Conservation (phyloP, 2,888 invertebrate species). For the Leptogaster cylindrica region DNA sequence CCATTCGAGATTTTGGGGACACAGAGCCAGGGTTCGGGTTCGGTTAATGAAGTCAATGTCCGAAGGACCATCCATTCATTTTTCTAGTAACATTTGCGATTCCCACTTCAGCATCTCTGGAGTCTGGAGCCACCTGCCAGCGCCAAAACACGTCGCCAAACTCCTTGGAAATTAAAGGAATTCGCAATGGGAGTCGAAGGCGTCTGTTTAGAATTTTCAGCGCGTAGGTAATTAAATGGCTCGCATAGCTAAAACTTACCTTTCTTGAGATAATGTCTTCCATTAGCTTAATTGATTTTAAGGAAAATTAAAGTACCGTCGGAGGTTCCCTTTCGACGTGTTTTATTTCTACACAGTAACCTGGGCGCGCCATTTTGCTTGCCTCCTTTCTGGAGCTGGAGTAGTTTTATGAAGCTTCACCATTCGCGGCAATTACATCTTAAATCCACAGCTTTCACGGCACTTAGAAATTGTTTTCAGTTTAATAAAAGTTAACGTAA, state of each 20-base stretch:
- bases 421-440: slow-evolving; percentile 21
- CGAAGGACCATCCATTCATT: not conserved
- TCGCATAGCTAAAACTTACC: slow-evolving; percentile 41
- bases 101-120: not conserved
- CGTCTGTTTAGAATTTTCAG: slow-evolving; percentile 27
- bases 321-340: not conserved
- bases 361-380: not conserved
- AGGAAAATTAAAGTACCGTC: slow-evolving; percentile 39
- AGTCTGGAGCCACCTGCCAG: not conserved
- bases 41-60: slow-evolving; percentile 33
- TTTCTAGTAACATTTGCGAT: slow-evolving; percentile 7
- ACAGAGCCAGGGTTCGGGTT: not conserved
- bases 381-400: not conserved
- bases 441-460: not conserved
- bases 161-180: slow-evolving; percentile 33
- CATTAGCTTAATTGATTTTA: slow-evolving; percentile 47
- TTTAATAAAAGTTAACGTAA: slow-evolving; percentile 17
- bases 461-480: slow-evolving; percentile 9
- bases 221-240: slow-evolving; percentile 43
- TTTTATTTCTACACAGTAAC: not conserved
- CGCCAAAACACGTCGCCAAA: slow-evolving; percentile 5
- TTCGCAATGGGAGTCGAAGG: not conserved
- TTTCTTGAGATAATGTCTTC: slow-evolving; percentile 42
- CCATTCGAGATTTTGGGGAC: not conserved
- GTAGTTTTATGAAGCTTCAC: slow-evolving; percentile 11